phyloP scores from a whole-genome alignment of 2,888 invertebrate species.

The Leptinotarsa peninsularis region DNA sequence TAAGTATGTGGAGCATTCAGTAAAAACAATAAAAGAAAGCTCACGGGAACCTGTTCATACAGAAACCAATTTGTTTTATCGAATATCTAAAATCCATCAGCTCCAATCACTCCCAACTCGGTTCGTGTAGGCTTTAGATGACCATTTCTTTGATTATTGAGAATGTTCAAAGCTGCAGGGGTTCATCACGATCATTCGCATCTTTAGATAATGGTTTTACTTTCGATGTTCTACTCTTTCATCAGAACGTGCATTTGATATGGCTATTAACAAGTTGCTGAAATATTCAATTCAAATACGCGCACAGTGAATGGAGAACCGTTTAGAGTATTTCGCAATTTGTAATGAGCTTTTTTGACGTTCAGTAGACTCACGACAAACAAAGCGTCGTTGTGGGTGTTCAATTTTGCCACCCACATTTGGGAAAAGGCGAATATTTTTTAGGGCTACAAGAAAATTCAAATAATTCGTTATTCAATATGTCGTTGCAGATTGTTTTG shows the following conservation, averaged over 20 bases:
- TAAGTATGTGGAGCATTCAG: too few species aligned
- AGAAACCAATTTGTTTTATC: neutral
- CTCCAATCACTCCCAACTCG: constrained; percentile 25
- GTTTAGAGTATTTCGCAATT: neutral
- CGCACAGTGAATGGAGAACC: neutral
- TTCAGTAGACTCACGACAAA: too few species aligned
- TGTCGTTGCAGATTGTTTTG: too few species aligned
- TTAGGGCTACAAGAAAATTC: too few species aligned
- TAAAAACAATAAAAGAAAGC: too few species aligned
- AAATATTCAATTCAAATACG: constrained; percentile 20
- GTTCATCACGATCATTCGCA: constrained; percentile 38
- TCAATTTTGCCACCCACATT: too few species aligned
- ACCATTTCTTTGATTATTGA: constrained; percentile 34
- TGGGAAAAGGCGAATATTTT: neutral
- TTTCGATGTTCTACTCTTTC: constrained; percentile 39
- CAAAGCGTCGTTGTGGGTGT: too few species aligned
- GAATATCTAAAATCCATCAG: neutral
- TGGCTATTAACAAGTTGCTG: constrained; percentile 29
- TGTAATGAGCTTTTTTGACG: neutral
- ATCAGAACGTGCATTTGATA: constrained; percentile 23
- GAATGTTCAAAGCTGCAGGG: constrained; percentile 34
- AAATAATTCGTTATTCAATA: too few species aligned
- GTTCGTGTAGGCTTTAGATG: constrained; percentile 20
- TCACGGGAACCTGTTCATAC: too few species aligned
- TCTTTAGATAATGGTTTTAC: constrained; percentile 39